Evolutionary conservation across 2,888 invertebrate genomes (phyloP).

Genomic region (Mylabris sibirica): DNA sequence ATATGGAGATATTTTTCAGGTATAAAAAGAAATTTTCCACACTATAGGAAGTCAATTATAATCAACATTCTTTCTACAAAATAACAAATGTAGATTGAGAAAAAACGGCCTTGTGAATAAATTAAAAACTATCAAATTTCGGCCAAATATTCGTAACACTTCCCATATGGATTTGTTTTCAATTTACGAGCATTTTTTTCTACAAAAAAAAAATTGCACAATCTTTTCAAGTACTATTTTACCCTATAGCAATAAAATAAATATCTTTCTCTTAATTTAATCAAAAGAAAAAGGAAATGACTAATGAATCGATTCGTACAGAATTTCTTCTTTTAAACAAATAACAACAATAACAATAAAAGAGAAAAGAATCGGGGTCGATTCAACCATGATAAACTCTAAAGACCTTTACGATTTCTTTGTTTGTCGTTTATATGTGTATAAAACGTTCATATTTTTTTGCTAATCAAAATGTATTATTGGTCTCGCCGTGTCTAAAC

Average conservation of each 20-base stretch:
- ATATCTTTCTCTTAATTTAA: too few relatives aligned
- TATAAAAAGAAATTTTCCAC: background rate
- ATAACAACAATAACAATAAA: too few relatives aligned
- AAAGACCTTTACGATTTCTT: constrained; percentile 10
- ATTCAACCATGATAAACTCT: background rate
- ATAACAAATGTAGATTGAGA: too few relatives aligned
- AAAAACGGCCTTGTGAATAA: too few relatives aligned
- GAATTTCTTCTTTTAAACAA: background rate
- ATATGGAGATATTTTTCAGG: background rate
- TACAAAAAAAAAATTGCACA: too few relatives aligned
- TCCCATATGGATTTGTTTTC: too few relatives aligned
- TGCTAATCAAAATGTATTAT: constrained; percentile 8
- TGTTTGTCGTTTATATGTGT: background rate
- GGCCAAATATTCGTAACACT: too few relatives aligned
- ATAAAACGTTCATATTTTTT: too few relatives aligned
- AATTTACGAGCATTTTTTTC: too few relatives aligned
- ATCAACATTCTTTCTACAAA: background rate
- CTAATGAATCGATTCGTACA: background rate
- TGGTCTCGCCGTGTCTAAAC: constrained; percentile 10
- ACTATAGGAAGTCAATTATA: background rate
- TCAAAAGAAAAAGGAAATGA: background rate
- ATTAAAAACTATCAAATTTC: too few relatives aligned
- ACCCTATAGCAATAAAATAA: too few relatives aligned
- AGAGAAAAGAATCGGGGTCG: constrained; percentile 3
- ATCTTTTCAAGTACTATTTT: too few relatives aligned